Evolutionary conservation across 2,888 invertebrate species (phyloP).

Genomic region (Ceramica pisi): DNA sequence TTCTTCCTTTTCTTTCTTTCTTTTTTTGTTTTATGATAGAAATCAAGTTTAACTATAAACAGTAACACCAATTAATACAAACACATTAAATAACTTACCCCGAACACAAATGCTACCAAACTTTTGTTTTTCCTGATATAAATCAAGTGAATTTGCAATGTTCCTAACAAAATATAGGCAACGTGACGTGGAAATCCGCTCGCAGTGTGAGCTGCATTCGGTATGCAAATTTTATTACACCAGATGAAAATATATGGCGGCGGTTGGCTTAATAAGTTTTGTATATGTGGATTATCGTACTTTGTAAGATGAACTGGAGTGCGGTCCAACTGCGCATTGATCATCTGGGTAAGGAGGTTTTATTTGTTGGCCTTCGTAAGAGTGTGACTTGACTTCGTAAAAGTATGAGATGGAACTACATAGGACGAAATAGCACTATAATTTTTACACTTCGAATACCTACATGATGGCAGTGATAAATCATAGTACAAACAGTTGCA

Average conservation of each 20-base stretch:
- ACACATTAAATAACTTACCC: constrained; percentile 26
- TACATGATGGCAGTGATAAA: too few relatives aligned
- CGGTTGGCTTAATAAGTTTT: constrained; percentile 70
- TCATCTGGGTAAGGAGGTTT: not conserved
- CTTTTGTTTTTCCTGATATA: constrained; percentile 57
- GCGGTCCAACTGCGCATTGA: not conserved
- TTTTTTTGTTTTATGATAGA: too few relatives aligned
- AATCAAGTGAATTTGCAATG: constrained; percentile 62
- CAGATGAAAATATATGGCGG: constrained; percentile 75
- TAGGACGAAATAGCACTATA: too few relatives aligned
- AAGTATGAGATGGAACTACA: too few relatives aligned
- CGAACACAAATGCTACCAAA: constrained; percentile 27
- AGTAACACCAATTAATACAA: constrained; percentile 10
- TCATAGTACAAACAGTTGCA: too few relatives aligned
- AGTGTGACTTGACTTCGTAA: too few relatives aligned
- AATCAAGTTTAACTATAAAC: not conserved
- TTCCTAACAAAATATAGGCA: constrained; percentile 63
- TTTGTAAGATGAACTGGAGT: constrained; percentile 51
- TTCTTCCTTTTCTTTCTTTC: too few relatives aligned
- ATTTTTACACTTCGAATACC: too few relatives aligned
- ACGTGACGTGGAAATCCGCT: constrained; percentile 70
- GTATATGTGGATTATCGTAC: constrained; percentile 48
- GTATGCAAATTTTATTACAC: constrained; percentile 80
- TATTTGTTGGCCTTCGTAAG: not conserved
- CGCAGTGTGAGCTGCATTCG: constrained; percentile 72